Evolutionary conservation across 2,113 vertebrate species (phyloP).

Genomic region (Pangasianodon gigas): DNA sequence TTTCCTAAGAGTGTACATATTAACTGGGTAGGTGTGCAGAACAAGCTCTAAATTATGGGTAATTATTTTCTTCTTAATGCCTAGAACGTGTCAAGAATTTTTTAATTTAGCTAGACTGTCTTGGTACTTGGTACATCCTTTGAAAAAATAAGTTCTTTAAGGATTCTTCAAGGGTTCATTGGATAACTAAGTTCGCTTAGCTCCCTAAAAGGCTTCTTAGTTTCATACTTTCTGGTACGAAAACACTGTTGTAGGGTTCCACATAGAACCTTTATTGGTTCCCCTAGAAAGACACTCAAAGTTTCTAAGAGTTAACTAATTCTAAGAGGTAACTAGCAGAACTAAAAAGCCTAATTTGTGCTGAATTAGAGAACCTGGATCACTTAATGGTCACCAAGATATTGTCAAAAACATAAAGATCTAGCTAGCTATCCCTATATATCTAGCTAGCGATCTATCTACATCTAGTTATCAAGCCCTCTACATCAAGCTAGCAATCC

Average conservation of each 20-base stretch:
- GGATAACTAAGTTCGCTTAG: neutral
- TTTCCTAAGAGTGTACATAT: too few relatives aligned
- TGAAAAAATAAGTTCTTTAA: neutral
- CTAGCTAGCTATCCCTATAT: neutral
- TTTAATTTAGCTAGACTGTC: neutral
- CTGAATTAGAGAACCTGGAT: neutral
- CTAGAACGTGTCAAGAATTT: neutral
- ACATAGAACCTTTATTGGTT: neutral
- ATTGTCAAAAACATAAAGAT: neutral
- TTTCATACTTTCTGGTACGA: neutral
- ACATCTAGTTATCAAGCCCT: neutral
- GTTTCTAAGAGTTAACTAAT: neutral
- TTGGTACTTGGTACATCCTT: neutral
- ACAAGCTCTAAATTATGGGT: neutral
- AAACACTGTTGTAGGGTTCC: neutral
- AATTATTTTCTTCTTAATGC: neutral
- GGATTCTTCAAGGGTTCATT: neutral
- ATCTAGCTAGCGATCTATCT: neutral
- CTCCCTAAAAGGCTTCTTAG: neutral
- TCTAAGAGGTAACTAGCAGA: neutral
- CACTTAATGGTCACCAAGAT: too few relatives aligned
- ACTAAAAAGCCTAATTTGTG: neutral
- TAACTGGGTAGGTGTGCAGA: neutral
- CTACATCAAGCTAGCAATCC: neutral
- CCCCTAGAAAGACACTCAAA: neutral